Evolutionary conservation across 2,797 vertebrate species (phyloP).

Genomic region (Luscinia luscinia): DNA sequence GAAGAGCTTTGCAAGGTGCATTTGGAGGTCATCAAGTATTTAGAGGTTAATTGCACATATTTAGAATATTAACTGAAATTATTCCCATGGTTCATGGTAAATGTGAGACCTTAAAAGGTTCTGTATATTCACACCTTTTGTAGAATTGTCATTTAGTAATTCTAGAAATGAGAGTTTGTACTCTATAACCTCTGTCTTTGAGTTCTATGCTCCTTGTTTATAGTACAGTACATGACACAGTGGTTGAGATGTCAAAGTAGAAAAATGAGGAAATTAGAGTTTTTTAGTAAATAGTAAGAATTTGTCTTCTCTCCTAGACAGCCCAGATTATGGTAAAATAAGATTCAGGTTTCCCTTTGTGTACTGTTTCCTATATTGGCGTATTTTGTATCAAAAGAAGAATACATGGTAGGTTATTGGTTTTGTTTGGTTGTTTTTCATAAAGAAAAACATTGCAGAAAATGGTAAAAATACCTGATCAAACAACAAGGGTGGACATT

Average conservation of each 20-base stretch:
- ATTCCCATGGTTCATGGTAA: background rate
- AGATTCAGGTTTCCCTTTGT: conserved; percentile 24
- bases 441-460: background rate
- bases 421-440: background rate
- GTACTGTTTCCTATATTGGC: conserved; percentile 9
- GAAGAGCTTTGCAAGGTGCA: conserved; percentile 13
- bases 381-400: conserved; percentile 11
- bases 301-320: conserved; percentile 35
- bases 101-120: conserved; percentile 30
- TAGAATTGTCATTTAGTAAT: conserved; percentile 34
- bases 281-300: conserved; percentile 45
- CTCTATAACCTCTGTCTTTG: conserved; percentile 54
- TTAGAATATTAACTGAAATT: background rate
- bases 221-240: conserved; percentile 17
- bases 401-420: background rate
- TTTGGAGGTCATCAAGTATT: background rate
- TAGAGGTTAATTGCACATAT: background rate
- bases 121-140: conserved; percentile 30
- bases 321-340: conserved; percentile 32
- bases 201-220: conserved; percentile 40
- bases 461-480: conserved; percentile 36
- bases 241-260: conserved; percentile 60
- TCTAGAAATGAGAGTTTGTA: conserved; percentile 58
- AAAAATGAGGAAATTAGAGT: conserved; percentile 49
- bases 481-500: background rate